A percentile compares a stretch with the other conserved stretches of the same genome.
Evolutionary conservation across 2,888 invertebrate species (phyloP).

Genomic region (Nipponacmea schrenckii): DNA sequence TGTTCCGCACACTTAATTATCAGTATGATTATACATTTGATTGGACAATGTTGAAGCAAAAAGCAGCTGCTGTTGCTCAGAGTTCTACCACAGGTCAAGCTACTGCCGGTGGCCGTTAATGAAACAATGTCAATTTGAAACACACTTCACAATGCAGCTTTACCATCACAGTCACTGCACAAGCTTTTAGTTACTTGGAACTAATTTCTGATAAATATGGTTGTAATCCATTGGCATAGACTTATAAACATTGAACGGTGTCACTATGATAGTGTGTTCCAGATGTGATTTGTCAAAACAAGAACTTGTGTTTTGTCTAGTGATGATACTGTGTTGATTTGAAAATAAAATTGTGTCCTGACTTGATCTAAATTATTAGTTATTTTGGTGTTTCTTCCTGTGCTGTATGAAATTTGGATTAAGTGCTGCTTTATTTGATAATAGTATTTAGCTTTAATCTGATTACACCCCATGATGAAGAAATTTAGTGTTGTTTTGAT

Average conservation of each 20-base stretch:
- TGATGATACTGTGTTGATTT: not conserved
- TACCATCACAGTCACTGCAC: slow-evolving; percentile 4
- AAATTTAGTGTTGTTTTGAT: too few relatives aligned
- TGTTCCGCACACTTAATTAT: slow-evolving; percentile 99
- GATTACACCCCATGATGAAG: too few relatives aligned
- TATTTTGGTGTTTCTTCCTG: too few relatives aligned
- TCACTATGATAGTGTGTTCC: too few relatives aligned
- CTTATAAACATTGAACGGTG: too few relatives aligned
- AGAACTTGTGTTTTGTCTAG: slow-evolving; percentile 2
- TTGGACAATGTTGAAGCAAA: slow-evolving; percentile 99
- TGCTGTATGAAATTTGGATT: too few relatives aligned
- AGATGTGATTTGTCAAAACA: not conserved
- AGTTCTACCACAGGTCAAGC: slow-evolving; percentile 44
- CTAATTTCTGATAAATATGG: not conserved
- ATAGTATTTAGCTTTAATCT: too few relatives aligned
- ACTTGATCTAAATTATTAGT: too few relatives aligned
- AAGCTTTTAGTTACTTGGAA: not conserved
- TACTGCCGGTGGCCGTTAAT: slow-evolving; percentile 41
- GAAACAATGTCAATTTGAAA: not conserved
- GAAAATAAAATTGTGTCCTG: too few relatives aligned
- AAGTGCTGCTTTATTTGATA: too few relatives aligned
- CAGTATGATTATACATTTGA: slow-evolving; percentile 99
- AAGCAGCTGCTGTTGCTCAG: slow-evolving; percentile 72
- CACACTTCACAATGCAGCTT: slow-evolving; percentile 5
- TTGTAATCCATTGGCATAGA: not conserved